These are phyloP conservation scores for Pseudolaguvia tuberculata DNA, from an alignment of 2,113 vertebrate species.

Conservation along the genomic window DNA sequence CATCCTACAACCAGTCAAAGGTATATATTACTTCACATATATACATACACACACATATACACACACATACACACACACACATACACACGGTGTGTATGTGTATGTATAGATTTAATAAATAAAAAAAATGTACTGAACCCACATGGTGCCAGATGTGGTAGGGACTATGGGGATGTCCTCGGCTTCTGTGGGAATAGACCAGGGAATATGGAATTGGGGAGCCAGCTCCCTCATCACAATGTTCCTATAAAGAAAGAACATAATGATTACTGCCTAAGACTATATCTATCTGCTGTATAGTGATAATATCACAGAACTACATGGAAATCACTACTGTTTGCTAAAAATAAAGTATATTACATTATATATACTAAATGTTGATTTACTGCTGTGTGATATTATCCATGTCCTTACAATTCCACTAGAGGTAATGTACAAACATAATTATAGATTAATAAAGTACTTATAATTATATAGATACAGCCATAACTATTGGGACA, in stretches of 20 bases:
- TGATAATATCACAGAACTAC: not conserved
- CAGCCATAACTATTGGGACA: too few relatives aligned
- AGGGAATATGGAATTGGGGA: conserved; percentile 96
- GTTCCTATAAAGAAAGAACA: conserved; percentile 69
- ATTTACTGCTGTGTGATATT: not conserved
- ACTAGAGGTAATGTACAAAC: not conserved
- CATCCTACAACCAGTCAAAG: conserved; percentile 77
- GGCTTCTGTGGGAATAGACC: conserved; percentile 96
- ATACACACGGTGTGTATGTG: too few relatives aligned
- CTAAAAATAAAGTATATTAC: not conserved
- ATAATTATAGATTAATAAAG: too few relatives aligned
- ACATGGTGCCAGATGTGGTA: conserved; percentile 99
- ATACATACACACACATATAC: conserved; percentile 4
- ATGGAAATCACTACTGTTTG: not conserved
- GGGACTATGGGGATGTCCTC: conserved; percentile 98
- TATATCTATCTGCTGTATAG: not conserved
- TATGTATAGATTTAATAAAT: not conserved
- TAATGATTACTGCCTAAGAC: too few relatives aligned
- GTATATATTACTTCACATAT: conserved; percentile 3
- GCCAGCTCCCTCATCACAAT: conserved; percentile 97
- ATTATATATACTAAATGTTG: not conserved
- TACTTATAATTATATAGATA: too few relatives aligned
- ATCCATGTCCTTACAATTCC: too few relatives aligned
- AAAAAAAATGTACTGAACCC: conserved; percentile 59
- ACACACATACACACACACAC: not conserved